Evolutionary conservation across 2,113 vertebrate species (phyloP), one percentile per base, ranked within the genome.

Genomic region (Cryptotis parvus): DNA sequence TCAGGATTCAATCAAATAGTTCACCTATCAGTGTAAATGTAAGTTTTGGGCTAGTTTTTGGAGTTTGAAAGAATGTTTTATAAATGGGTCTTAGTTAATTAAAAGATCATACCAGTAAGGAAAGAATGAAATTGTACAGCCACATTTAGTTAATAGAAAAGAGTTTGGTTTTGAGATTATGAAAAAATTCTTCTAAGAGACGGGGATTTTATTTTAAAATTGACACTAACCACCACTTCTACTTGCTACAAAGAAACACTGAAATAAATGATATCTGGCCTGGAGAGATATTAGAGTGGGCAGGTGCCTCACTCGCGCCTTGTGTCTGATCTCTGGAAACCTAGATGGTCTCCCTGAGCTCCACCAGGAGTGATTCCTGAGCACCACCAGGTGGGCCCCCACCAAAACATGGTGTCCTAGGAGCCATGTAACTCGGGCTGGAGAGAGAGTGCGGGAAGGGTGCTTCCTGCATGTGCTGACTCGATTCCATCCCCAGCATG

Each of bases 191-290:
- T 70, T 85, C 33, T 70, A 70, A 78, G 83, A 87, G 26, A 76
- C 2, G 55, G 24, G 24, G 43, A 8, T 88, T 85, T 78, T 52
- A 90, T 88, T 93, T 14, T 52, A 55, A 69, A 93, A 49, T 78
- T 91, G 26, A 15, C 26, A 6, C 20, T n/a, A 77, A 66, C 24
- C 20, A 1, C 58, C 43, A 76, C 8, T 80, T 58, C 29, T 85
- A 9, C 39, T 20, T 70, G 6, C 61, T 69, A 45, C 52, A 24
- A 52, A 78, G 43, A 84, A 87, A 86, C 18, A 84, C 22, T 55
- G 79, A 87, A 86, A 78, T 24, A 58, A 24, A 58, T 24, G 55
- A 20, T 18, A 55, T 58, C 20, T 22, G 45, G 24, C 7, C 84
- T 52, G 45, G 27, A 65, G 63, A 65, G 63, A 65, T 61, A 61